Percentiles rank a stretch among this genome's conserved stretches.
Evolutionary conservation across 2,113 vertebrate species (phyloP).

Genomic region (Phyllopteryx taeniolatus): DNA sequence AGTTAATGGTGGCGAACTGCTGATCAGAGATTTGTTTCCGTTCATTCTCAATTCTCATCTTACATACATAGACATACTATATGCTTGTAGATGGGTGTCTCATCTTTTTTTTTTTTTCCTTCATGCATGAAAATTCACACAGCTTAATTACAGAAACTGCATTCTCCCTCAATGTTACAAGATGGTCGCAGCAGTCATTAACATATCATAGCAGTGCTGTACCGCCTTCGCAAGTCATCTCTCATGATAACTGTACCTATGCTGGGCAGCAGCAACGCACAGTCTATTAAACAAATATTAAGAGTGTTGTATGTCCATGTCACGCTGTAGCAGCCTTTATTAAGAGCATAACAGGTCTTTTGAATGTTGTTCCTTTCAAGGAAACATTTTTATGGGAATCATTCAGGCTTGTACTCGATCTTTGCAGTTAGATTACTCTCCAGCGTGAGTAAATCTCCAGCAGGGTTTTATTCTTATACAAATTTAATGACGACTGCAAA

Average conservation of each 20-base stretch:
- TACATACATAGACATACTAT: background rate
- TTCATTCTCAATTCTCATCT: background rate
- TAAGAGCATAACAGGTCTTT: background rate
- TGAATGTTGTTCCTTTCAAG: slow-evolving; percentile 13
- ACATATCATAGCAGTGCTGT: slow-evolving; percentile 31
- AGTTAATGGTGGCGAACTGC: background rate
- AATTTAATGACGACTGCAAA: slow-evolving; percentile 37
- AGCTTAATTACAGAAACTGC: slow-evolving; percentile 14
- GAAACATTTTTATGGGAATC: slow-evolving; percentile 21
- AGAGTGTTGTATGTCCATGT: slow-evolving; percentile 31
- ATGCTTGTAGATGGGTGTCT: background rate
- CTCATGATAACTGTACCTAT: slow-evolving; percentile 49
- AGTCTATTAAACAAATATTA: slow-evolving; percentile 43
- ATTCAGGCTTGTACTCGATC: slow-evolving; percentile 19
- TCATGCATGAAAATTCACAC: background rate
- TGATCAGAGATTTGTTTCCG: background rate
- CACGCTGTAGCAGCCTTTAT: slow-evolving; percentile 26
- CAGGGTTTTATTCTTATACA: slow-evolving; percentile 23
- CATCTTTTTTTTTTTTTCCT: background rate
- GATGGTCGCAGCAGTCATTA: slow-evolving; percentile 25
- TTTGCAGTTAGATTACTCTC: background rate
- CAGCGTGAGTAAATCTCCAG: slow-evolving; percentile 6
- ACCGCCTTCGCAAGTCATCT: slow-evolving; percentile 43
- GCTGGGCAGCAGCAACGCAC: slow-evolving; percentile 19
- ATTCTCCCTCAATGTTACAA: slow-evolving; percentile 22